Evolutionary conservation across 2,113 vertebrate species (phyloP), one percentile per base, ranked within the genome.

Genomic region (Damaliscus lunatus): DNA sequence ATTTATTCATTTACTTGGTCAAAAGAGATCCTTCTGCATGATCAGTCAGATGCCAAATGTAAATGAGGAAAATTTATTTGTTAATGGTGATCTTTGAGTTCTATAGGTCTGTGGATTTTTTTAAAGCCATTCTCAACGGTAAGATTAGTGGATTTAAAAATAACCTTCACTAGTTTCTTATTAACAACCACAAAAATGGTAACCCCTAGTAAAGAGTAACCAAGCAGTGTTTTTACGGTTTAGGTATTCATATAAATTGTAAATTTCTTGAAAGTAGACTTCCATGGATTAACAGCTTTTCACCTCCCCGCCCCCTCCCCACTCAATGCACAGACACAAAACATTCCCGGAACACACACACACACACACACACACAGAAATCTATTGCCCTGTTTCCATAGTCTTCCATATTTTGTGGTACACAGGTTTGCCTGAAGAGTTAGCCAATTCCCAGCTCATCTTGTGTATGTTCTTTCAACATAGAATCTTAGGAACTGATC

Each of bases 61-160:
- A 88, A 92, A 94, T n/a, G 74, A 77, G 60, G 25, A 94, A 27
- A 89, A 57, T 48, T 59, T 88, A 33, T 31, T 67, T 62, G 82
- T 80, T 84, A 50, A 48, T 53, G 84, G 9, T 90, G 31, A 55
- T 81, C 80, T 21, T 25, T 85, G 29, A 53, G 31, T 89, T 97
- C 19, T 88, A 7, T 57, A 78, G 23, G 52, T 60, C 48, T 95
- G 86, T 92, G 64, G 16, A 10, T 90, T 84, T 52, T 81, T 43
- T 7, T 7, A 29, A 82, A 82, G 82, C 40, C 40, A 81, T 86
- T 55, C n/a, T 95, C 88, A 52, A 19, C 10, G 64, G 29, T 93
- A 92, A 96, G 59, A 83, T 60, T 31, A 74, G 59, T 52, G 19
- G 17, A 57, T 78, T 94, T 94, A 96, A 92, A 64, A 87, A 46